phyloP scores from a whole-genome alignment of 2,113 vertebrate genomes.

The Rhinichthys klamathensis region DNA sequence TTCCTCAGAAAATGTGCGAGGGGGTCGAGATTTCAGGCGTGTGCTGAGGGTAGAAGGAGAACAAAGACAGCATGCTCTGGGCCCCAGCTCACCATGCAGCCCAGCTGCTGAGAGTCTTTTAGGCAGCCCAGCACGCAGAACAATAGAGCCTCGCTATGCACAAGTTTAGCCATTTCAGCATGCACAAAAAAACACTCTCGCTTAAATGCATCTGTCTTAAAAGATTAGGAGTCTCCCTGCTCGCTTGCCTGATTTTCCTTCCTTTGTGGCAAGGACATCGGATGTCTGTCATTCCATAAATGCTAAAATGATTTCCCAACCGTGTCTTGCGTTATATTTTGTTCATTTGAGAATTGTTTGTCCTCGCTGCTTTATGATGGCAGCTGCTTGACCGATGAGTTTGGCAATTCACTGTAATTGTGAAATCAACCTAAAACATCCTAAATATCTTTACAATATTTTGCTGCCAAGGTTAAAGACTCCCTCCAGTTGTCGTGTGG shows the following conservation, averaged over 20 bases:
- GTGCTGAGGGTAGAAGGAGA: constrained; percentile 52
- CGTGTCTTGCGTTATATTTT: constrained; percentile 18
- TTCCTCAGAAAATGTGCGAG: constrained; percentile 23
- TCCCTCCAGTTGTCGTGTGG: constrained; percentile 57
- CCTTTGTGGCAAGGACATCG: not conserved
- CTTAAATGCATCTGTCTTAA: constrained; percentile 29
- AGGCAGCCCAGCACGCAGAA: constrained; percentile 48
- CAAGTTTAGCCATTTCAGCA: constrained; percentile 34
- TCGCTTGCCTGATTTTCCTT: constrained; percentile 11
- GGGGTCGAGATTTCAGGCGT: constrained; percentile 44
- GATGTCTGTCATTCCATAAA: constrained; percentile 24
- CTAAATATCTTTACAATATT: not conserved
- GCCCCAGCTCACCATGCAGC: constrained; percentile 50
- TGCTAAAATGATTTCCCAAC: constrained; percentile 35
- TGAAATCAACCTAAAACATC: not conserved
- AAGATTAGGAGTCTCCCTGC: constrained; percentile 17
- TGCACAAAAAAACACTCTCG: constrained; percentile 16
- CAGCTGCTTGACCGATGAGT: not conserved
- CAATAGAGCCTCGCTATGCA: constrained; percentile 54
- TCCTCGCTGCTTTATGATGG: not conserved
- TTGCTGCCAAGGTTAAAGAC: constrained; percentile 22
- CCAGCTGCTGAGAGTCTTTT: constrained; percentile 53
- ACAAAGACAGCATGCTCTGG: constrained; percentile 59
- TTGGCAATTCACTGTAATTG: not conserved
- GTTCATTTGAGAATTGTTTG: not conserved